Evolutionary conservation across 2,797 vertebrate genomes (phyloP).

Genomic region (Mormyrops boulengeri): DNA sequence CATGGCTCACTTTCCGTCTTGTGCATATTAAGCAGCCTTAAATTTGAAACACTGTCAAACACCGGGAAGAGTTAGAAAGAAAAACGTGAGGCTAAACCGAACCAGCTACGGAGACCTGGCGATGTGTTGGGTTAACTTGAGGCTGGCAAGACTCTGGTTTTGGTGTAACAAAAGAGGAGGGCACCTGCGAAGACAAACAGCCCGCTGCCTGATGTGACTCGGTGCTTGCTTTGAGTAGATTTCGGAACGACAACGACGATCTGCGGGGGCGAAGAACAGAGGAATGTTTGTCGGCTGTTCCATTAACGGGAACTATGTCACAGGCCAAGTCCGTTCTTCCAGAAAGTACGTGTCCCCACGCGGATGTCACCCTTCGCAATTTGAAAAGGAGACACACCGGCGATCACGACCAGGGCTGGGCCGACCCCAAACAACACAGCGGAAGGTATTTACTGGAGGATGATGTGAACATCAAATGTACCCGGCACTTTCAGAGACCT

Average conservation of each 20-base stretch:
- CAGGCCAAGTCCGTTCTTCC: neutral
- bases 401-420: neutral
- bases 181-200: neutral
- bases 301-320: neutral
- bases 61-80: neutral
- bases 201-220: neutral
- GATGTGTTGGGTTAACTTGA: neutral
- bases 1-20: neutral
- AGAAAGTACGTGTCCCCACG: neutral
- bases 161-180: neutral
- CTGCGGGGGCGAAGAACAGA: neutral
- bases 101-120: neutral
- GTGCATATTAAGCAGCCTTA: conserved; percentile 11
- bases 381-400: neutral
- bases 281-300: neutral
- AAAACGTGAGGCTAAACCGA: neutral
- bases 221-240: neutral
- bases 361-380: neutral
- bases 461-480: neutral
- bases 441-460: neutral
- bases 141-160: neutral
- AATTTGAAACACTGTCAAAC: conserved; percentile 1
- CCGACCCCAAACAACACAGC: neutral
- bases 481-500: neutral
- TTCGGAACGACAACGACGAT: neutral